Evolutionary conservation across 2,797 vertebrate species (phyloP).

Genomic region (Pyrocephalus nanus): DNA sequence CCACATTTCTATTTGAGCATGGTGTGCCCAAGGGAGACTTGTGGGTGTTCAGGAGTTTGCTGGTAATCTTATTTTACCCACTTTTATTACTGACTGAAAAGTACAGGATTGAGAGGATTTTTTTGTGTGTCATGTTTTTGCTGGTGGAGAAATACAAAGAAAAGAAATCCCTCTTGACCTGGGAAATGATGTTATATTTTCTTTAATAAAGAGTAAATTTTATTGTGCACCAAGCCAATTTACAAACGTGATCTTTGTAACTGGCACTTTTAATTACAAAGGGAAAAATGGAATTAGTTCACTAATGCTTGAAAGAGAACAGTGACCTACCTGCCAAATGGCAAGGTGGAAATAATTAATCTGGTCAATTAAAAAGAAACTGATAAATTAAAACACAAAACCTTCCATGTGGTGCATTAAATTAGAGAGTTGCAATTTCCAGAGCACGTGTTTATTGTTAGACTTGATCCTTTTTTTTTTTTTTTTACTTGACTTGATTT

Average conservation of each 20-base stretch:
- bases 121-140: neutral
- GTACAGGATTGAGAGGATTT: neutral
- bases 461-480: neutral
- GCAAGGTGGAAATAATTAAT: constrained; percentile 83
- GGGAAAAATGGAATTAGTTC: constrained; percentile 70
- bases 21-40: neutral
- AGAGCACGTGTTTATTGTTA: constrained; percentile 33
- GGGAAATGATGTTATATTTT: constrained; percentile 61
- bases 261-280: constrained; percentile 73
- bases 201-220: constrained; percentile 69
- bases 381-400: constrained; percentile 75
- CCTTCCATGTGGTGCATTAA: constrained; percentile 48
- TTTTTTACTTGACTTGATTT: constrained; percentile 5
- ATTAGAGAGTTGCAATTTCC: constrained; percentile 42
- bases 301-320: constrained; percentile 77
- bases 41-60: neutral
- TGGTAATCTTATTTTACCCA: neutral
- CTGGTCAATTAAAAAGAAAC: constrained; percentile 78
- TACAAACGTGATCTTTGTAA: constrained; percentile 69
- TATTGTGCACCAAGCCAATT: constrained; percentile 47
- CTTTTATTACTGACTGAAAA: constrained; percentile 29
- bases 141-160: constrained; percentile 14
- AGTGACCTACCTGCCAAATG: constrained; percentile 79
- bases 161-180: constrained; percentile 39
- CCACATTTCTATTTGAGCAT: neutral